Conservation (phyloP, 1,140 invertebrate genomes). For the fruit fly (Drosophila melanogaster) region Release_6_plus_ISO1_MT NT_033779.5:10218501-10219000, state of each 20-base stretch:
- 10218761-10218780: constrained; percentile 10
- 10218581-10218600: constrained; percentile 1
- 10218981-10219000: constrained; percentile 2
- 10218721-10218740: no score
- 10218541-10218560: not conserved
- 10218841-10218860: constrained; percentile 27
- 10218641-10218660: not conserved
- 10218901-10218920: not conserved
- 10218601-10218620: constrained; percentile 36
- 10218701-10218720: no score
- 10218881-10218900: constrained; percentile 45
- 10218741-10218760: not conserved
- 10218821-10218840: constrained; percentile 29
- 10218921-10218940: no score
- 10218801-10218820: constrained; percentile 19
- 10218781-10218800: constrained; percentile 44
- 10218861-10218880: constrained; percentile 39
- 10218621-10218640: not conserved
- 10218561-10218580: not conserved
- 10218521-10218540: not conserved
- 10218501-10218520: not conserved
- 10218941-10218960: no score
- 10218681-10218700: not conserved
- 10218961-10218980: not conserved
- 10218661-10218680: not conserved